Evolutionary conservation across 2,797 vertebrate genomes (phyloP).

Genomic region (Acrossocheilus wenchowensis): DNA sequence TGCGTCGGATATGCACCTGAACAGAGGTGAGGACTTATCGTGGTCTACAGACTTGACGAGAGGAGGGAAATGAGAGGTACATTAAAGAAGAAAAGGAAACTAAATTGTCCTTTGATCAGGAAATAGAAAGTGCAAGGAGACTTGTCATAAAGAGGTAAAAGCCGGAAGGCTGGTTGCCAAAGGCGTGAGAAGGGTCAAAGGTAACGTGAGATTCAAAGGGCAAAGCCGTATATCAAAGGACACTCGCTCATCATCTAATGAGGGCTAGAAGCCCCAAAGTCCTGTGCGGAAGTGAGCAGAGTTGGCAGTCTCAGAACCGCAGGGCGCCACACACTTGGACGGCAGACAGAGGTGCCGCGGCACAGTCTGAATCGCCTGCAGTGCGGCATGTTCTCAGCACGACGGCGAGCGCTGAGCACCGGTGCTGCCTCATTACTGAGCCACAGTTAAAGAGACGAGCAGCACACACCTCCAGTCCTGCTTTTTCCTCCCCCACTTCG

Average conservation of each 20-base stretch:
- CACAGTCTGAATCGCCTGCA: conserved; percentile 30
- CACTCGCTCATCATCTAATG: conserved; percentile 31
- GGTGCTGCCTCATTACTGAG: conserved; percentile 36
- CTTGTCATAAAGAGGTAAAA: conserved; percentile 24
- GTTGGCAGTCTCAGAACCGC: conserved; percentile 29
- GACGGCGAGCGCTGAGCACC: background rate
- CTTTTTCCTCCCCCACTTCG: background rate
- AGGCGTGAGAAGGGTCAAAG: conserved; percentile 17
- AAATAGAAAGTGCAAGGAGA: conserved; percentile 1
- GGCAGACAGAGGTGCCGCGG: background rate
- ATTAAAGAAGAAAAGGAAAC: conserved; percentile 4
- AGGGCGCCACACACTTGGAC: conserved; percentile 34
- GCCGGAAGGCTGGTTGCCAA: background rate
- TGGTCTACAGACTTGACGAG: background rate
- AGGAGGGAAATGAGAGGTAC: background rate
- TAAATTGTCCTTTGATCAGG: conserved; percentile 1
- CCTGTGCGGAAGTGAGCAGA: conserved; percentile 11
- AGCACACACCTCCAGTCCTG: background rate
- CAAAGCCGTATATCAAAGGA: conserved; percentile 3
- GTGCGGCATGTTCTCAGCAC: conserved; percentile 36
- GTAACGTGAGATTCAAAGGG: background rate
- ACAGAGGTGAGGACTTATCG: background rate
- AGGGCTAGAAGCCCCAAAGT: conserved; percentile 7
- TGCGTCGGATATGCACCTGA: background rate
- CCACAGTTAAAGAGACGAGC: conserved; percentile 31